Percentiles rank a stretch among this genome's conserved stretches.
Conservation (phyloP, 2,797 vertebrate species). For the Sebastes reedi region DNA sequence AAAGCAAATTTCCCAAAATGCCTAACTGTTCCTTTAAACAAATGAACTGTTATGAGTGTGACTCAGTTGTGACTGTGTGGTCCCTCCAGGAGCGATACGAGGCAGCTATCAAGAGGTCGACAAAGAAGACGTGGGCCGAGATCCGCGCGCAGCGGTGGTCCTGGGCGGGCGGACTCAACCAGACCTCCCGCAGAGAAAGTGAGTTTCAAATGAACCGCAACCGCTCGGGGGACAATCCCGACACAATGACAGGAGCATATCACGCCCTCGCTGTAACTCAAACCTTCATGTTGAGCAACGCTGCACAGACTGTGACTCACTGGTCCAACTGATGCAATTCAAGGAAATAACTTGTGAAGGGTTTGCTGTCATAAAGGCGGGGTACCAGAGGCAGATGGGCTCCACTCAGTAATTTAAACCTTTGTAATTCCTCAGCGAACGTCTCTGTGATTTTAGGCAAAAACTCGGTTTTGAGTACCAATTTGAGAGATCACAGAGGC, state of each 20-base stretch:
- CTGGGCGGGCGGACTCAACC: slow-evolving; percentile 95
- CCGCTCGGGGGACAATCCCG: background rate
- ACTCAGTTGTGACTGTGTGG: background rate
- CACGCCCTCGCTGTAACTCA: background rate
- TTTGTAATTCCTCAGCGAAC: slow-evolving; percentile 10
- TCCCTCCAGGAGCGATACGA: slow-evolving; percentile 91
- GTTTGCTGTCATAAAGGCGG: slow-evolving; percentile 29
- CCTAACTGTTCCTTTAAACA: background rate
- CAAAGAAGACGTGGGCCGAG: slow-evolving; percentile 97
- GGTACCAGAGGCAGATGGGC: slow-evolving; percentile 12
- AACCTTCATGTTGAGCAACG: background rate
- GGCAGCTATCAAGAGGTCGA: slow-evolving; percentile 91
- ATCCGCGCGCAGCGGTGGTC: slow-evolving; percentile 98
- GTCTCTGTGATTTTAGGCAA: background rate
- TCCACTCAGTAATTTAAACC: slow-evolving; percentile 9
- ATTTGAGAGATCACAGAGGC: slow-evolving; percentile 4
- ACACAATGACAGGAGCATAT: background rate
- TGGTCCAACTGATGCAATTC: slow-evolving; percentile 52
- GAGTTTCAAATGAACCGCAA: slow-evolving; percentile 53
- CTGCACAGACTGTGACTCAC: slow-evolving; percentile 46
- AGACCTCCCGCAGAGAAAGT: slow-evolving; percentile 89
- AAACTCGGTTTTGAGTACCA: background rate
- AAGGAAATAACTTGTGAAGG: slow-evolving; percentile 32
- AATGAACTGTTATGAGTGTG: background rate
- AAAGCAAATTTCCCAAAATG: background rate